Evolutionary conservation across 2,888 invertebrate genomes (phyloP).

Genomic region (Troilus luridus): DNA sequence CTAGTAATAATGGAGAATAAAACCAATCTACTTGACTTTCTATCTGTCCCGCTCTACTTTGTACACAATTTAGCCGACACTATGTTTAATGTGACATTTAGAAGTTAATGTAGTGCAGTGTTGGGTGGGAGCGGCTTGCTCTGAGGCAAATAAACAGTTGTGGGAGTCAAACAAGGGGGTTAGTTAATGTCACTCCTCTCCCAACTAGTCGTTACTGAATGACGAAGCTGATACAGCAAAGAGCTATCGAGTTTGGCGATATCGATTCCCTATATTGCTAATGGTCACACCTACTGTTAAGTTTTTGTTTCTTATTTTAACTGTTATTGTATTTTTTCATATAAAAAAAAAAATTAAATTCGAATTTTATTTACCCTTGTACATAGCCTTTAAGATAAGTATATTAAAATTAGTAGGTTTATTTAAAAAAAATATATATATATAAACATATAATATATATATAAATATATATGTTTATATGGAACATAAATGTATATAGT

Average conservation of each 20-base stretch:
- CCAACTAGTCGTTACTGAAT: slow-evolving; percentile 15
- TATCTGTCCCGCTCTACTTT: neutral
- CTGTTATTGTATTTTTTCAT: neutral
- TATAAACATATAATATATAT: neutral
- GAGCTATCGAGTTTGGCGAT: neutral
- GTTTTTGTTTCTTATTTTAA: neutral
- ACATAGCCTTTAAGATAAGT: slow-evolving; percentile 4
- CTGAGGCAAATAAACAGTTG: neutral
- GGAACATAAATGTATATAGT: slow-evolving; percentile 13
- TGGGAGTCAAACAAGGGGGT: slow-evolving; percentile 24
- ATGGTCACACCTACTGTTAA: neutral
- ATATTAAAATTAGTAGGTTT: slow-evolving; percentile 23
- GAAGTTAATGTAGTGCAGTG: neutral
- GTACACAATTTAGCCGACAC: neutral
- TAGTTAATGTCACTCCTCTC: slow-evolving; percentile 10
- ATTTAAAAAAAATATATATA: neutral
- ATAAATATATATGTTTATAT: neutral
- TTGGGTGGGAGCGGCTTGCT: neutral
- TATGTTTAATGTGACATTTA: neutral
- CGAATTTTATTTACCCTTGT: slow-evolving; percentile 1
- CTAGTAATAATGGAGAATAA: too few species aligned
- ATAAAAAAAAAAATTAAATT: neutral
- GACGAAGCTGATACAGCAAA: neutral
- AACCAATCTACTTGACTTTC: neutral
- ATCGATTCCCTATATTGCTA: neutral